Evolutionary conservation across 2,888 invertebrate species (phyloP), one percentile per base, ranked within the genome.

Genomic region (Drosophila histrio): DNA sequence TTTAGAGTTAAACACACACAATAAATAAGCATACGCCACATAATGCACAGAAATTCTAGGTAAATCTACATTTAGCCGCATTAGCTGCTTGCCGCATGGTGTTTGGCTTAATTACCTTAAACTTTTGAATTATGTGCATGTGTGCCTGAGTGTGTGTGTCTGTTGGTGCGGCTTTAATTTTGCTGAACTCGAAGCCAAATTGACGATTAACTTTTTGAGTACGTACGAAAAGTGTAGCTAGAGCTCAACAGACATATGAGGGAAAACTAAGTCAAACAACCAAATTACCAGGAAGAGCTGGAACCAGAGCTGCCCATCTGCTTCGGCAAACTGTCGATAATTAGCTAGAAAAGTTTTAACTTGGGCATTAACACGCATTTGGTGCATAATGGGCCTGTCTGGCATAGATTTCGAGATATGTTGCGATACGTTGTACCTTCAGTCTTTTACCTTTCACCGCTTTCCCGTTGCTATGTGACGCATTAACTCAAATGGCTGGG

Each of bases 271-370:
- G 36, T 30, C 54, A 65, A 64, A 69, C 61, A 64, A 21, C 58
- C 32, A 43, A 50, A 46, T 17, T 19, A 13, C 24, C 9, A 28
- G 44, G 26, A 52, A 22, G 34, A 59, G n/a, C 38, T 21, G n/a
- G n/a, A 32, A 3, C 3, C n/a, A 3, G 17, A 24, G 53, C n/a
- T 41, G 41, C 19, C 15, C 32, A 21, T n/a, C 26, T 13, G 46
- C 59, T 64, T 22, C 34, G 21, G 58, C 77, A 81, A 77, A 78
- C 80, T 84, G 80, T 86, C 77, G 84, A 84, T 84, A 84, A 84
- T 86, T 86, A 86, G 84, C 80, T 72, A 62, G 60, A 75, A 84
- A 84, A 86, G 68, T 86, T 86, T 83, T 70, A 77, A 69, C 74
- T 80, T 72, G 74, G 64, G 75, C 70, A 80, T 86, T 84, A 83